These are phyloP conservation scores for Harpagoxenus sublaevis DNA, from an alignment of 2,888 invertebrate species.

Conservation along the genomic window DNA sequence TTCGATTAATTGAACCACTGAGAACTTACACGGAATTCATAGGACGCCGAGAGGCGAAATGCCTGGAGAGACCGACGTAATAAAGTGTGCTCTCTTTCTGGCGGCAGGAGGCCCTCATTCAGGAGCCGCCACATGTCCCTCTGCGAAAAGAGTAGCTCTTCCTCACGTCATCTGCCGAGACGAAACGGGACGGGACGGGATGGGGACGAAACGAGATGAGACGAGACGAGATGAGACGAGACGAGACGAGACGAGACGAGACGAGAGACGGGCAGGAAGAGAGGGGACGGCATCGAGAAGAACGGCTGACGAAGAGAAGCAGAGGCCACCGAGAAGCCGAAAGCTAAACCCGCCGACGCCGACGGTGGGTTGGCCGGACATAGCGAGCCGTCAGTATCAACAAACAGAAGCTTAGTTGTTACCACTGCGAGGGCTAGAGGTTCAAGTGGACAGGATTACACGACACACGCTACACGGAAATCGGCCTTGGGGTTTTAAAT, in stretches of 20 bases:
- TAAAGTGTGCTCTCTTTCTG: conserved; percentile 59
- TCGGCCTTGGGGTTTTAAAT: background rate
- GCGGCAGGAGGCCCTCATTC: conserved; percentile 43
- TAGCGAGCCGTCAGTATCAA: conserved; percentile 61
- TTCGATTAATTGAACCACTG: conserved; percentile 19
- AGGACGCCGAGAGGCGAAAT: conserved; percentile 34
- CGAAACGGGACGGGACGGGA: conserved; percentile 33
- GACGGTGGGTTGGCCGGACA: conserved; percentile 56
- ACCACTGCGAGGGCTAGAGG: conserved; percentile 58
- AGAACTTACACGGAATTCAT: conserved; percentile 14
- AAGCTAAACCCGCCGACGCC: conserved; percentile 64
- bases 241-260: conserved; percentile 19
- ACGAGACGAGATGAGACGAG: background rate
- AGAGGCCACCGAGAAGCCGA: conserved; percentile 60
- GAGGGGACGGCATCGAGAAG: conserved; percentile 7
- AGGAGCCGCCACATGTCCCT: conserved; percentile 60
- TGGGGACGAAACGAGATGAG: background rate
- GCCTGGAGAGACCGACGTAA: conserved; percentile 57
- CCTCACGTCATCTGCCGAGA: conserved; percentile 62
- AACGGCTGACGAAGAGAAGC: conserved; percentile 52
- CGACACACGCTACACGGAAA: conserved; percentile 39
- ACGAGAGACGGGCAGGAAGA: conserved; percentile 33
- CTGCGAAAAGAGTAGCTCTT: conserved; percentile 60
- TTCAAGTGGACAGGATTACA: conserved; percentile 67
- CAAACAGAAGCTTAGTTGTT: conserved; percentile 77